Evolutionary conservation across 2,888 invertebrate species (phyloP), one percentile per base, ranked within the genome.

Genomic region (Harmothoe impar): DNA sequence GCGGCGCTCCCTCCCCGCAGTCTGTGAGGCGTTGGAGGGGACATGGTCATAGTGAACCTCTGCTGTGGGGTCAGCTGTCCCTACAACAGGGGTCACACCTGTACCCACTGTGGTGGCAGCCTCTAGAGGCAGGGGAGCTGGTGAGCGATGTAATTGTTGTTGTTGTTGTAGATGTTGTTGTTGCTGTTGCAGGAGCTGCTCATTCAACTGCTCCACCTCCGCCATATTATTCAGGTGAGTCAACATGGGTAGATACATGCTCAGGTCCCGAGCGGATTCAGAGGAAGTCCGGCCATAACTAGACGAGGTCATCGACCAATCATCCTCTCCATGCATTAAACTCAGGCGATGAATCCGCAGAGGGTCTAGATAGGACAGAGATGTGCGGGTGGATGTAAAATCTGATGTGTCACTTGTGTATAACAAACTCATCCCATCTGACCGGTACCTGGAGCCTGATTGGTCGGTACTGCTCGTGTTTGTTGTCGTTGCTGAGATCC

Each of bases 401-500:
- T 81, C 81, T 20, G 81, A 81, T 35, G 81, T 81, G 43, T 81
- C 81, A 35, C 81, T 81, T 12, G 43, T 81, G 81, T 81, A 81
- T 0, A 81, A 35, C 20, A 35, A n/a, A 23, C 81, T 81, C 35
- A 17, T 43, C 43, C 43, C 43, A 35, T 81, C 81, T 5, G 81
- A 81, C 35, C 81, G 81, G 1, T 81, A 35, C 20, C 81, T 33
- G 20, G 81, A 81, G 1, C 81, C 81, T 43, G 81, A 81, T 43
- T 81, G 81, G 43, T 81, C 81, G 15, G 10, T 35, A 20, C 72
- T 72, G 29, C 29, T 72, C 15, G 81, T 81, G 5, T 20, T 43
- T 1, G 81, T 35, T 17, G 81, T 81, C 0, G 33, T 43, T 1
- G 43, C 81, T 17, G 81, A 81, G 43, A 81, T 81, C n/a, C 81